Percentiles rank a stretch among this genome's conserved stretches.
These are phyloP conservation scores for Dinothrombium tinctorium DNA, from an alignment of 1,140 invertebrate genomes.

Conservation along the genomic window DNA sequence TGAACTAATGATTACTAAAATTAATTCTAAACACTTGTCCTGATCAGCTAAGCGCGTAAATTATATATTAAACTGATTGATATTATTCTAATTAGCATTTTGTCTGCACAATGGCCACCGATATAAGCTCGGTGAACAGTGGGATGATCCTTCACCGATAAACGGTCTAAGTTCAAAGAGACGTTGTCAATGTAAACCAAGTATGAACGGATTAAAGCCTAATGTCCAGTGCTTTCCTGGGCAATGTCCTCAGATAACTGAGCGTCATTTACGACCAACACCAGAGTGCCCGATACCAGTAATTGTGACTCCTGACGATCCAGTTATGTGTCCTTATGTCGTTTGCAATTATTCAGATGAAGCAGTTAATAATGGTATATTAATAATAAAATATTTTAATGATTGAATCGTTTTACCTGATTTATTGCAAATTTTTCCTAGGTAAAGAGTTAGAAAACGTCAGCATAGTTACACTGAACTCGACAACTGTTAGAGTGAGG, in stretches of 20 bases:
- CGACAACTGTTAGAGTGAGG: slow-evolving; percentile 45
- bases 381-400: neutral
- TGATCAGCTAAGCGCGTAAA: neutral
- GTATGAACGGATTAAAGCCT: slow-evolving; percentile 8
- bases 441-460: slow-evolving; percentile 17
- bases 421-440: neutral
- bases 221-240: slow-evolving; percentile 14
- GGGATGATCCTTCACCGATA: slow-evolving; percentile 9
- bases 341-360: slow-evolving; percentile 16
- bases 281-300: slow-evolving; percentile 14
- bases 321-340: slow-evolving; percentile 17
- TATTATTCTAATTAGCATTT: neutral
- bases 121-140: slow-evolving; percentile 15
- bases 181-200: slow-evolving; percentile 12
- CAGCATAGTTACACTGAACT: slow-evolving; percentile 32
- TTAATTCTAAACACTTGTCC: neutral
- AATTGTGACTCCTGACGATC: slow-evolving; percentile 15
- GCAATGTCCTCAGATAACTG: slow-evolving; percentile 14
- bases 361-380: slow-evolving; percentile 11
- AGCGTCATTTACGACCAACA: slow-evolving; percentile 13
- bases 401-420: neutral
- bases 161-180: neutral
- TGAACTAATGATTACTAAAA: neutral
- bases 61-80: neutral
- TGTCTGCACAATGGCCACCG: slow-evolving; percentile 13